Evolutionary conservation across 2,797 vertebrate species (phyloP).

Genomic region (Pseudopleuronectes americanus): DNA sequence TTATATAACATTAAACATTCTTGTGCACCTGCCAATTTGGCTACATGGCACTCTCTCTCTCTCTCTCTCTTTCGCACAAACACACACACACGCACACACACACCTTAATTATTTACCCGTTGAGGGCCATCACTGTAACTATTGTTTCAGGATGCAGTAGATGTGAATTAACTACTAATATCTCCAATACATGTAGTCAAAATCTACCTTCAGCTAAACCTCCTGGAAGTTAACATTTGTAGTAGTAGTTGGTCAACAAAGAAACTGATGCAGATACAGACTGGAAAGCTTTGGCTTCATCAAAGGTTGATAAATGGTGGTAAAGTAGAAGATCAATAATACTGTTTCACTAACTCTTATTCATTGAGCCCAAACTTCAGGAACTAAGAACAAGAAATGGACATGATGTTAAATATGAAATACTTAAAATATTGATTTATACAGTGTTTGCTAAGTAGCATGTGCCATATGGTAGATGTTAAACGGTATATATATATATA

Average conservation of each 20-base stretch:
- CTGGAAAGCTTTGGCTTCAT: neutral
- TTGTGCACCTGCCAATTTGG: constrained; percentile 43
- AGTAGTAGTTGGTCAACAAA: too few relatives aligned
- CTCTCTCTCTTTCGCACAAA: neutral
- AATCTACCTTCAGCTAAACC: neutral
- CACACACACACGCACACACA: too few relatives aligned
- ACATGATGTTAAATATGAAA: too few relatives aligned
- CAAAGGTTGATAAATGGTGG: neutral
- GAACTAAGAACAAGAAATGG: too few relatives aligned
- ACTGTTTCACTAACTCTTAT: neutral
- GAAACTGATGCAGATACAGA: neutral
- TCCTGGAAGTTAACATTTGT: too few relatives aligned
- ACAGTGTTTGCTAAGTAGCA: neutral
- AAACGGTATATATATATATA: too few relatives aligned
- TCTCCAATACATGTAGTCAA: neutral
- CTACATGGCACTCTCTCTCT: neutral
- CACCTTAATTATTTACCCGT: too few relatives aligned
- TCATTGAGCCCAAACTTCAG: neutral
- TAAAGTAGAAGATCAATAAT: neutral
- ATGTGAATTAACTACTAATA: too few relatives aligned
- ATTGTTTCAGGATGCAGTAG: too few relatives aligned
- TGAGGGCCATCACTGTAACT: too few relatives aligned
- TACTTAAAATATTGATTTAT: too few relatives aligned
- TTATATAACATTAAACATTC: constrained; percentile 46
- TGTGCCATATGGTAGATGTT: neutral